Base-by-base conservation (phyloP, 1,140 invertebrate genomes). In the Diprion similis region DNA sequence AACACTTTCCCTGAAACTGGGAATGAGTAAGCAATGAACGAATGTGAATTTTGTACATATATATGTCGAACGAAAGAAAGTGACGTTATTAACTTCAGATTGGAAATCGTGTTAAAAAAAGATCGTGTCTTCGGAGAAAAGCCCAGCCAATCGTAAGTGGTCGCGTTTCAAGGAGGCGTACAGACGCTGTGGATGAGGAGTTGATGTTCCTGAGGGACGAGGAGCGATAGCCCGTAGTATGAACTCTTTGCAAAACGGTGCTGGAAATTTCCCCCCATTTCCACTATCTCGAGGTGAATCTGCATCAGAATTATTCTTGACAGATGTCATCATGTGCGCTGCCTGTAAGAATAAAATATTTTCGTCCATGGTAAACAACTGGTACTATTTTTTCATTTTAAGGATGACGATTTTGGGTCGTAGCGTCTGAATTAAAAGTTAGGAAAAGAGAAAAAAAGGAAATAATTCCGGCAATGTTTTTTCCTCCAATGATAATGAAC, bases 81-180 rank as follows among this genome's bases (percentile, higher is more conserved):
- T 37, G 6, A 37, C 24, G 6, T 37, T 37, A 37, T 37, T 37
- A 37, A 37, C 24, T 37, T 37, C 24, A 37, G 24, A 37, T 37
- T 37, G 6, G 6, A 37, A 37, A 17, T 59, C 9, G 9, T 9
- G 4, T 86, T 89, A 91, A 76, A 89, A 87, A 83, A 94, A 95
- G 47, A 91, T 89, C 1, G 91, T 92, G 79, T 95, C 94, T 76
- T 93, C 91, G 8, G 92, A 91, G 79, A 94, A 94, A 59, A 93
- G 92, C 13, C 93, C 93, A 66, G 91, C 90, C 45, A 95, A 81
- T 72, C 93, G 84, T 78, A 93, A 93, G 74, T 91, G 90, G 66
- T 92, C 90, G 47, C 90, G 89, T 68, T 90, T 88, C 1, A 94
- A 82, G 45, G 91, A 88, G 66, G 91, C 92, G 76, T 91, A 92